Base-by-base conservation (phyloP, 2,797 vertebrate species). In the Halcyon smyrnensis region DNA sequence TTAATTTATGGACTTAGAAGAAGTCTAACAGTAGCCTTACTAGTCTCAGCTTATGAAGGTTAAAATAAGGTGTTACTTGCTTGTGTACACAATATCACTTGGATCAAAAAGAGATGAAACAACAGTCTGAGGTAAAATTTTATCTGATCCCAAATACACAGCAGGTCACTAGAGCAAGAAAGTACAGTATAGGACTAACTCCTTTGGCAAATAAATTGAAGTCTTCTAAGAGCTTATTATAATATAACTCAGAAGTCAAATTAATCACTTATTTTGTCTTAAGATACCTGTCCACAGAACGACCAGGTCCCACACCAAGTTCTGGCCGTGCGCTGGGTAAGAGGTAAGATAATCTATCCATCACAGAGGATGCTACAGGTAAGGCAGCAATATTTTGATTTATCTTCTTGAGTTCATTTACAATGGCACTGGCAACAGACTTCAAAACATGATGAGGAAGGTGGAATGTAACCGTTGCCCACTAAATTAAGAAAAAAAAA, bases 341-440 rank as follows among this genome's bases (percentile, higher is more conserved):
- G 98, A 99, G 99, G 99, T 99, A 99, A 98, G 99, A 99, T 96
- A 99, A 99, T 97, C 99, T 98, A 98, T 99, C 99, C 99, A 99
- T 99, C 98, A 99, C 98, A 97, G 99, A 99, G 97, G 99, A 99
- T 59, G 99, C 99, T 97, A 99, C 99, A 96, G 99, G 99, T 98
- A 99, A 98, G 98, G 99, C 99, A 98, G 99, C 99, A 96, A 99
- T 98, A 98, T 99, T 99, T 98, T 99, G 99, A 98, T 99, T 99
- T 97, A 99, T 99, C 98, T 99, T 99, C 98, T 99, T 99, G 97
- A 99, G 98, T 98, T 99, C 99, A 95, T 98, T 99, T 97, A 99
- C 99, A 87, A 99, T 99, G 98, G 99, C 99, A 96, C 98, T 98
- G 89, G 99, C 99, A 96, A 99, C 98, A 95, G 99, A 98, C 98